phyloP scores from a whole-genome alignment of 2,888 invertebrate species.

The Torymus tubicola region DNA sequence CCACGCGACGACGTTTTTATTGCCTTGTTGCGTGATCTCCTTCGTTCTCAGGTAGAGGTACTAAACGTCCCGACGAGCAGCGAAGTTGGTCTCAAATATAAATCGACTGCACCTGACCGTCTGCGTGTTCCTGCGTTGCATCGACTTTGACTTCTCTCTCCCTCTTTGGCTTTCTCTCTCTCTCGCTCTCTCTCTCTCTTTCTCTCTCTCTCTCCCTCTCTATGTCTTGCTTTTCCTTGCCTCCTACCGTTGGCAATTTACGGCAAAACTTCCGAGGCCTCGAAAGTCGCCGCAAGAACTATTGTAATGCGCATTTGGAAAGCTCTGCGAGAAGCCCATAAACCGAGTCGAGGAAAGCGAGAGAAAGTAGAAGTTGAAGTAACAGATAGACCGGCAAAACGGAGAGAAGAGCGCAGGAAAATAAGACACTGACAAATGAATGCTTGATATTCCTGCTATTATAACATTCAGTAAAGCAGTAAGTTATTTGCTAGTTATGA shows the following conservation, averaged over 20 bases:
- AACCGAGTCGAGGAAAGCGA: conserved; percentile 31
- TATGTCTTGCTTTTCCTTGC: background rate
- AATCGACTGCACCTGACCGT: conserved; percentile 55
- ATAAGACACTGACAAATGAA: conserved; percentile 18
- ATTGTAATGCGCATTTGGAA: conserved; percentile 55
- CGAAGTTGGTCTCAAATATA: conserved; percentile 55
- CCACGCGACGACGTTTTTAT: conserved; percentile 29
- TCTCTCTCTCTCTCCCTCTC: background rate
- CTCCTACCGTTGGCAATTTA: conserved; percentile 56
- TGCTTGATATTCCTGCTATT: background rate
- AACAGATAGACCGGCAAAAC: conserved; percentile 33
- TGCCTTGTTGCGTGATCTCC: conserved; percentile 35
- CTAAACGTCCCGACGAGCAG: conserved; percentile 34
- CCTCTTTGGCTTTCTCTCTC: background rate
- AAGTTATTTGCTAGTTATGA: too few species aligned
- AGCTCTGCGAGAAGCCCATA: conserved; percentile 43
- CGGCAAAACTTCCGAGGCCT: conserved; percentile 58
- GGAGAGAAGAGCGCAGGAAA: conserved; percentile 18
- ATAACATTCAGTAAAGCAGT: background rate
- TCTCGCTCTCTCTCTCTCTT: background rate
- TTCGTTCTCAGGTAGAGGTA: conserved; percentile 4
- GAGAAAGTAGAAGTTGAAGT: conserved; percentile 23
- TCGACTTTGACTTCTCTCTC: conserved; percentile 56
- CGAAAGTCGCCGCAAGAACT: conserved; percentile 54
- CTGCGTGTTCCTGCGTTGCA: conserved; percentile 51